Conservation (phyloP, 1,140 invertebrate genomes). For the Coptotermes formosanus region DNA sequence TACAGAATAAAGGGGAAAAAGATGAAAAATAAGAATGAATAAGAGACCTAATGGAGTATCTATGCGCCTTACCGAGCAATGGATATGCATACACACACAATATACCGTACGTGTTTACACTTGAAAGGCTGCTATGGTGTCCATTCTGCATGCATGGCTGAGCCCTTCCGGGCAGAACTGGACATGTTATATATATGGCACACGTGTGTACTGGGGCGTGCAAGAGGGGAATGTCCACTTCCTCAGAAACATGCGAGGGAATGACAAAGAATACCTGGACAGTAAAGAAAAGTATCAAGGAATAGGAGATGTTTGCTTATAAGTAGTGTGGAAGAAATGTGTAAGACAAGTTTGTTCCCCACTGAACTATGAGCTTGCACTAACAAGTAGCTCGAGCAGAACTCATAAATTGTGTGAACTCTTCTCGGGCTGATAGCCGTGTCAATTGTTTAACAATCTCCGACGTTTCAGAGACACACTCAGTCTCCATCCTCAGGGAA, state of each 20-base stretch:
- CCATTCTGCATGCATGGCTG: neutral
- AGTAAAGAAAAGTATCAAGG: neutral
- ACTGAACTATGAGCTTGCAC: neutral
- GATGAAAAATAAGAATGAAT: neutral
- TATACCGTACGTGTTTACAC: neutral
- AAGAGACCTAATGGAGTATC: neutral
- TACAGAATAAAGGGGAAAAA: neutral
- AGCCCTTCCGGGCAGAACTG: neutral
- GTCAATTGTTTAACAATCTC: too few relatives aligned
- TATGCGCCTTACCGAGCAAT: neutral
- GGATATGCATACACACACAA: slow-evolving; percentile 9
- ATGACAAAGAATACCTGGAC: neutral
- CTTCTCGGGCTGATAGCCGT: too few relatives aligned
- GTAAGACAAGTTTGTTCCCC: neutral
- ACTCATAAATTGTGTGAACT: too few relatives aligned
- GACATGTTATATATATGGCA: neutral
- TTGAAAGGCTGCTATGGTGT: neutral
- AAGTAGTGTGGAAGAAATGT: neutral
- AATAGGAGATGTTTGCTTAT: neutral
- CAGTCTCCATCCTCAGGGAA: too few relatives aligned
- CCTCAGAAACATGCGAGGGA: neutral
- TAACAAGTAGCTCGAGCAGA: too few relatives aligned
- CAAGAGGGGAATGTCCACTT: neutral
- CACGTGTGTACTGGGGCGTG: neutral
- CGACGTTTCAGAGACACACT: too few relatives aligned